Evolutionary conservation across 2,113 vertebrate species (phyloP), one percentile per base, ranked within the genome.

Genomic region (Epinephelus lanceolatus): DNA sequence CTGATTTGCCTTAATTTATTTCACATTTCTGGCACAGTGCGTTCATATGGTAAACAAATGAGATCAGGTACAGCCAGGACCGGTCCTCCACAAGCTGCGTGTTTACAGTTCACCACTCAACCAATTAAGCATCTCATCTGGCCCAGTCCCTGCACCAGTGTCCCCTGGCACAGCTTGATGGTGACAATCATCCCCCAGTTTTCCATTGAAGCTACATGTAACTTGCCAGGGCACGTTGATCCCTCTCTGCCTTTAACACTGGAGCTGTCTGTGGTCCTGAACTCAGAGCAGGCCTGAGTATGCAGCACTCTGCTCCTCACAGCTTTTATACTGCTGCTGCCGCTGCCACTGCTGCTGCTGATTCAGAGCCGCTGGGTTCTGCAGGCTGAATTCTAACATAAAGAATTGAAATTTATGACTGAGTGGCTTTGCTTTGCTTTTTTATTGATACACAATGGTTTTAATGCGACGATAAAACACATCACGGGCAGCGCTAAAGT

Each of bases 201-300:
- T 87, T 77, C 85, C 78, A 25, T 23, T 71, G 80, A 52, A 65
- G 76, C 56, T 19, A 51, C 65, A 8, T 23, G 70, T 25, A 63
- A 78, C 80, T 13, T 65, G 89, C 57, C 60, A 7, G 84, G 82
- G 19, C 88, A 70, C 61, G 68, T 74, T 30, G 59, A 47, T 62
- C 15, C 63, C 47, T 30, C 47, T 30, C 11, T 21, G 68, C 59
- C 57, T 68, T 2, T 27, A 63, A 15, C 81, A 45, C 42, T 6
- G 25, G 88, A 86, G 85, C 94, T 95, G 91, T 94, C 95, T 93
- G 21, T 85, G 94, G 95, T 95, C 42, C 94, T 96, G 95, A 94
- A 89, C 33, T 23, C 45, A 30, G 45, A 60, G 71, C 15, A 37
- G 62, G 47, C 53, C 80, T n/a, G 61, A 11, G 65, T 56, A 9